A percentile compares a stretch with the other conserved stretches of the same genome.
Conservation (phyloP, 2,888 invertebrate species). For the Amphipyra berbera region DNA sequence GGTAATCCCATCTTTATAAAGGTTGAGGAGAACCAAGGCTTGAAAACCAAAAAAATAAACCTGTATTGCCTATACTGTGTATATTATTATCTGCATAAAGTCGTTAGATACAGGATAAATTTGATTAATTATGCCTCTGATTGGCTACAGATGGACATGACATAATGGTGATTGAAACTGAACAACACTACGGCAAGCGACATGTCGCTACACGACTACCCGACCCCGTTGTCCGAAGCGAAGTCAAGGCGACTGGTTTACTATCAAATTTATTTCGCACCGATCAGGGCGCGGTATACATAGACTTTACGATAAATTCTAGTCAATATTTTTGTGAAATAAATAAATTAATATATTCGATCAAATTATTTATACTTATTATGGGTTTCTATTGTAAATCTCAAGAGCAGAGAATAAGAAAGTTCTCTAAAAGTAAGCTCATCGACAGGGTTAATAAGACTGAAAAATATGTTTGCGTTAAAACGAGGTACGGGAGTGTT, state of each 20-base stretch:
- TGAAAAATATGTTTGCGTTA: slow-evolving; percentile 59
- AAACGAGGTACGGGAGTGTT: slow-evolving; percentile 49
- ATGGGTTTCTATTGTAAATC: slow-evolving; percentile 63
- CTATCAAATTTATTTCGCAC: slow-evolving; percentile 39
- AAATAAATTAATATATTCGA: slow-evolving; percentile 48
- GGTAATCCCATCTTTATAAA: no score
- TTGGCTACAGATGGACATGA: slow-evolving; percentile 12
- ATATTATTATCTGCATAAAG: slow-evolving; percentile 2
- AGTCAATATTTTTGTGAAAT: slow-evolving; percentile 47
- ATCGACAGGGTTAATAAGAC: slow-evolving; percentile 48
- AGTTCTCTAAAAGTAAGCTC: slow-evolving; percentile 42
- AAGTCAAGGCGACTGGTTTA: slow-evolving; percentile 31
- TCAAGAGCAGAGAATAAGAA: slow-evolving; percentile 54
- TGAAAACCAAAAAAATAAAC: not conserved
- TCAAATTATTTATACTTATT: slow-evolving; percentile 31
- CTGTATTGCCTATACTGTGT: not conserved
- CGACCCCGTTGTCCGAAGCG: slow-evolving; percentile 37
- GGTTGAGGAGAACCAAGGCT: no score
- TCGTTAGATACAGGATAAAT: slow-evolving; percentile 3
- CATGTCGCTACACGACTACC: slow-evolving; percentile 71
- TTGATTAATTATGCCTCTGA: slow-evolving; percentile 31
- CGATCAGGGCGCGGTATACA: slow-evolving; percentile 25
- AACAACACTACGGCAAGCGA: slow-evolving; percentile 61
- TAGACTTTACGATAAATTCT: slow-evolving; percentile 38
- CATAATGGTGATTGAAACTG: slow-evolving; percentile 29